Percentiles rank a stretch among this genome's conserved stretches.
phyloP scores from a whole-genome alignment of 2,113 vertebrate genomes.

The Myrmophylax atrothorax region DNA sequence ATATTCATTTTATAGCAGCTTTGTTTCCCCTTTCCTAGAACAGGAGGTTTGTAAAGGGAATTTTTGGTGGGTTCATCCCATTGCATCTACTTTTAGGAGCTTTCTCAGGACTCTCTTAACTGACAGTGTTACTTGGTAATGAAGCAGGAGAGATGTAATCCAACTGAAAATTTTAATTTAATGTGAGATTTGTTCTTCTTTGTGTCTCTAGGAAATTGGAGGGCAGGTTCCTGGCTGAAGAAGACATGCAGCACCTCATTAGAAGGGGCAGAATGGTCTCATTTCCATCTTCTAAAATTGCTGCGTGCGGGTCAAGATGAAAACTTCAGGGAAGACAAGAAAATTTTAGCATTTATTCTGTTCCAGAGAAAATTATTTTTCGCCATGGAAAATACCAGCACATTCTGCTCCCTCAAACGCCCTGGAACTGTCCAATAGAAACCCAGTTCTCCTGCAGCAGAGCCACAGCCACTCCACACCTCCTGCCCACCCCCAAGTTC shows the following conservation, averaged over 20 bases:
- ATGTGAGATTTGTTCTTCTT: neutral
- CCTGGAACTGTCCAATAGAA: rapidly evolving
- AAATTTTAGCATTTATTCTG: neutral
- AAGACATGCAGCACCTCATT: neutral
- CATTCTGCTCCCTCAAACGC: neutral
- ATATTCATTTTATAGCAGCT: neutral
- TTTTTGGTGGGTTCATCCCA: neutral
- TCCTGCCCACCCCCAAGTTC: neutral
- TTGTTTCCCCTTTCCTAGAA: neutral
- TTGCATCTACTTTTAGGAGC: neutral
- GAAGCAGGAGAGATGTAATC: neutral
- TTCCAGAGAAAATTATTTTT: neutral
- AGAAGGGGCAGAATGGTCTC: neutral
- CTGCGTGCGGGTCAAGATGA: neutral
- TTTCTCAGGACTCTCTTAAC: neutral
- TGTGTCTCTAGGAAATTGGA: neutral
- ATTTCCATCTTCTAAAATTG: neutral
- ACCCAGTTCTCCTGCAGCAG: neutral
- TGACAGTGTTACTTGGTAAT: neutral
- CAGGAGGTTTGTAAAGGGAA: neutral
- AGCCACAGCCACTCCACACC: neutral
- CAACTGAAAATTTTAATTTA: neutral
- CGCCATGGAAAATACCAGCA: neutral
- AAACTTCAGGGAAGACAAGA: neutral
- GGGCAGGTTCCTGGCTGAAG: rapidly evolving